phyloP scores from a whole-genome alignment of 2,797 vertebrate species.

The Morelia viridis region DNA sequence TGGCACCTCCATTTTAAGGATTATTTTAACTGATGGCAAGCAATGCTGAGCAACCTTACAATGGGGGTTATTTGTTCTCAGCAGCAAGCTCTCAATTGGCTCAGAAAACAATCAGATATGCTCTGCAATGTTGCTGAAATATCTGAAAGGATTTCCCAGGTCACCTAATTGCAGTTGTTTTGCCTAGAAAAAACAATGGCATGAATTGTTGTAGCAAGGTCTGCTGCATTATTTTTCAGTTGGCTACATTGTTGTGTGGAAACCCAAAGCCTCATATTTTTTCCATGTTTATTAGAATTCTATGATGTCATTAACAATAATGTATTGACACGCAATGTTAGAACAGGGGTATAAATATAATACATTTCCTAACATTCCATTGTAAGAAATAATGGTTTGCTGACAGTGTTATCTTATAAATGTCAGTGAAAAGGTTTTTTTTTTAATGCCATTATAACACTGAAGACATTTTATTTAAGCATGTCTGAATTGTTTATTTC shows the following conservation, averaged over 20 bases:
- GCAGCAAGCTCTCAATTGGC: neutral
- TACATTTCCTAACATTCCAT: neutral
- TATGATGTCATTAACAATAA: conserved; percentile 14
- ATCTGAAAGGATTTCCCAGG: neutral
- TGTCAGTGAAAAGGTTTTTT: neutral
- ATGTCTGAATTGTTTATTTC: neutral
- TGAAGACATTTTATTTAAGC: neutral
- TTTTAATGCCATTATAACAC: neutral
- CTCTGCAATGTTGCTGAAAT: fast-evolving
- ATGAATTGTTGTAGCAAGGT: conserved; percentile 31
- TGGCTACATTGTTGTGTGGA: neutral
- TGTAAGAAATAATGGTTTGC: conserved; percentile 2
- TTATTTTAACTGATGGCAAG: neutral
- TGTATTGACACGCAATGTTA: conserved; percentile 2
- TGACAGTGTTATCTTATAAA: neutral
- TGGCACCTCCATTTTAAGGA: conserved; percentile 7
- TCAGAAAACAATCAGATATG: neutral
- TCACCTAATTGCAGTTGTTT: conserved; percentile 20
- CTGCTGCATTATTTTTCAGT: conserved; percentile 29
- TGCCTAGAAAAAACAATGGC: neutral
- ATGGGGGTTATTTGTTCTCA: neutral
- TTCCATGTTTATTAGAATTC: conserved; percentile 12
- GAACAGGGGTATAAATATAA: conserved; percentile 16
- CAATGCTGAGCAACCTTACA: neutral
- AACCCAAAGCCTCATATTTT: neutral